Conservation (phyloP, 2,797 vertebrate species). For the Caiman crocodilus region DNA sequence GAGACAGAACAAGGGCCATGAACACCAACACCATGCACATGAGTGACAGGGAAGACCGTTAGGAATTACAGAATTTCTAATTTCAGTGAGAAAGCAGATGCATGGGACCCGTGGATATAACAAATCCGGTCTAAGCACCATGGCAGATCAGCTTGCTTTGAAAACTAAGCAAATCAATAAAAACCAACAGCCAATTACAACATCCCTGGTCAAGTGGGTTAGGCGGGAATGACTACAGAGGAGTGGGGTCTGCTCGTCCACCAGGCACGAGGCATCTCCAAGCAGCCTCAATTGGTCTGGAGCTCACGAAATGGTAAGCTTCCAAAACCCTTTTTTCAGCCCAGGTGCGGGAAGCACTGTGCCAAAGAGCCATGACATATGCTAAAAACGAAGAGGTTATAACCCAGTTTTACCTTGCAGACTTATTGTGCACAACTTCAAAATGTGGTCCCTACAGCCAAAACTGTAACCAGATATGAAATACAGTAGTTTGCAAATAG, state of each 20-base stretch:
- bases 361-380: neutral
- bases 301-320: neutral
- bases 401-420: too few species aligned
- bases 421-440: neutral
- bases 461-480: neutral
- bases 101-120: neutral
- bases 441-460: neutral
- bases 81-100: accelerated
- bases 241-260: neutral
- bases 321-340: neutral
- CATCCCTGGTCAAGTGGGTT: too few species aligned
- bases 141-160: too few species aligned
- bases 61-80: neutral
- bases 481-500: neutral
- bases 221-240: too few species aligned
- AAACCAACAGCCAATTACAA: too few species aligned
- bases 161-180: accelerated
- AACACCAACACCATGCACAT: neutral
- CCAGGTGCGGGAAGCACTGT: neutral
- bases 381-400: neutral
- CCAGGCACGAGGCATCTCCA: neutral
- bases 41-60: neutral
- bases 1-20: neutral
- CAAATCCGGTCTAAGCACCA: too few species aligned
- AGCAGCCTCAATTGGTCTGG: neutral